Conservation (phyloP, 2,888 invertebrate species). For the Orchestes rusci region DNA sequence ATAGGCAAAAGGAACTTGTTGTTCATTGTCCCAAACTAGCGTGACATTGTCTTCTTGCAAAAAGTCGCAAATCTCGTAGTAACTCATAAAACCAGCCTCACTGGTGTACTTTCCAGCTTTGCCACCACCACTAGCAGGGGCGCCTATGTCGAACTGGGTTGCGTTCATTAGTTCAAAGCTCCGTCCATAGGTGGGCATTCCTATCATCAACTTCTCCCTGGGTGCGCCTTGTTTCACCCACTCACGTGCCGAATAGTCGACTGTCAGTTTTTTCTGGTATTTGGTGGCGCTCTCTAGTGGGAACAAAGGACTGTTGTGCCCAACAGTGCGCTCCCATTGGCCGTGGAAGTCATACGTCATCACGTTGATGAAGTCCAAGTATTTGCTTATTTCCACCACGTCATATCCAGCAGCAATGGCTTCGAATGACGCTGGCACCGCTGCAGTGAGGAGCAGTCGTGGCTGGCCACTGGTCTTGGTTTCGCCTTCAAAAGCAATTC, state of each 20-base stretch:
- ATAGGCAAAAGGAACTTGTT: constrained; percentile 93
- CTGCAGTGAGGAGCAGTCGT: constrained; percentile 60
- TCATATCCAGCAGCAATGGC: constrained; percentile 92
- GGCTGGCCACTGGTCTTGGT: constrained; percentile 82
- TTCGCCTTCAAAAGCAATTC: constrained; percentile 72
- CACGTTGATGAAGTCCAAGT: constrained; percentile 80
- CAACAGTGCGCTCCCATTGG: constrained; percentile 89
- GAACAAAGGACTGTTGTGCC: constrained; percentile 86
- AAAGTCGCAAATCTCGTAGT: constrained; percentile 93
- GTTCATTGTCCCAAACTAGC: constrained; percentile 91
- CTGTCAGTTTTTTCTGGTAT: constrained; percentile 88
- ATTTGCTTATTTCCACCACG: constrained; percentile 89
- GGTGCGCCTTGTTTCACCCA: constrained; percentile 93
- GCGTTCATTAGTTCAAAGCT: constrained; percentile 82
- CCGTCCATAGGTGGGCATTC: constrained; percentile 91
- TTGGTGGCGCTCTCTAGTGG: constrained; percentile 83
- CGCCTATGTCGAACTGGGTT: constrained; percentile 87
- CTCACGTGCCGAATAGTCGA: constrained; percentile 83
- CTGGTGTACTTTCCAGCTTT: constrained; percentile 79
- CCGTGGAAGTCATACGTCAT: constrained; percentile 97
- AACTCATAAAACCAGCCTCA: constrained; percentile 91
- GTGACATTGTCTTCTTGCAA: constrained; percentile 85
- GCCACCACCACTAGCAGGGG: constrained; percentile 85
- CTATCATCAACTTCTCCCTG: constrained; percentile 88
- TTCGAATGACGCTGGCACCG: constrained; percentile 89